Base-by-base conservation (phyloP, 2,113 vertebrate species). In the Ammodramus savannarum region DNA sequence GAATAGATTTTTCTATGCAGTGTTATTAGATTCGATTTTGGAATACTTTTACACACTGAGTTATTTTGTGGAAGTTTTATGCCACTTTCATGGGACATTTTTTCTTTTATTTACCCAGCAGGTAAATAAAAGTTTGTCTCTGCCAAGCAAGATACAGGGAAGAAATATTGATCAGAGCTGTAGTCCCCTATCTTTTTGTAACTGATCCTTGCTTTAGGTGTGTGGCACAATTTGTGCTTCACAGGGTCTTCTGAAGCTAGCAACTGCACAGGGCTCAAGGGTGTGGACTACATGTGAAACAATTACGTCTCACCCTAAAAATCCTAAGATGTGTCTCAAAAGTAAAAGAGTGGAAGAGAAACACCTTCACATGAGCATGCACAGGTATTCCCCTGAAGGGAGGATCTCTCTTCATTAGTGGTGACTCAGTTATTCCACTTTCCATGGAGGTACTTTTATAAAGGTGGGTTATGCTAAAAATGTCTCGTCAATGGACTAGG, bases 11-110 rank as follows among this genome's bases (percentile, higher is more conserved):
- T 97, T 96, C 90, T 91, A 84, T 92, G 49, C 34, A 59, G 63
- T 82, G 94, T 96, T 98, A 98, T 97, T 97, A 96, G 93, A 94
- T 98, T 97, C 43, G 66, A 97, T 98, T 98, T 97, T 97, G 85
- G 96, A 97, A 97, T 97, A 96, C 61, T 94, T 97, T 96, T 91
- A 95, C 72, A 75, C 92, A 79, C 86, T 93, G 92, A 96, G 59
- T 96, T 96, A 96, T 97, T 97, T 94, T 94, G 81, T 89, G 71
- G 81, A 93, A 92, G 68, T 59, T 73, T 95, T 92, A 66, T 62
- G 71, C 75, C 76, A 67, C 72, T 93, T 97, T 93, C 95, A 91
- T 80, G 88, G 94, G 67, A 91, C n/a, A 86, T 82, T 79, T 83
- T 89, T 92, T 69, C 57, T 84, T 46, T 96, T 83, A 85, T 87